Percentiles rank a stretch among this genome's conserved stretches.
Conservation (phyloP, 2,797 vertebrate species). For the Liasis olivaceus region DNA sequence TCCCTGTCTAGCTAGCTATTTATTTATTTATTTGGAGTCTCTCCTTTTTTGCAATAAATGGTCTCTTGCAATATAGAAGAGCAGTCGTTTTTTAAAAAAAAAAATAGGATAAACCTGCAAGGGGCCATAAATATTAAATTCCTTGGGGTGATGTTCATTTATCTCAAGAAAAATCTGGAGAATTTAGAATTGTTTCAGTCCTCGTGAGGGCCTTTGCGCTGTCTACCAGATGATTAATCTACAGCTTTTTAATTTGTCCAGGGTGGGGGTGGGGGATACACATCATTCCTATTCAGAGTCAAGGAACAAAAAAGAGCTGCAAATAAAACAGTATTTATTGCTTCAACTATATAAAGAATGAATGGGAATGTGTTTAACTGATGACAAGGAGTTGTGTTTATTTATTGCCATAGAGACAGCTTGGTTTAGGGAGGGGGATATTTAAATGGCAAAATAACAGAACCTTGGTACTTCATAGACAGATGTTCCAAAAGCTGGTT, state of each 20-base stretch:
- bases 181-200: not conserved
- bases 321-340: not conserved
- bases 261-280: not conserved
- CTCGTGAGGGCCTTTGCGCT: not conserved
- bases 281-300: not conserved
- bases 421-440: not conserved
- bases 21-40: not conserved
- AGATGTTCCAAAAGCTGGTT: not conserved
- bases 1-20: not conserved
- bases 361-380: not conserved
- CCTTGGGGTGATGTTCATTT: not conserved
- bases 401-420: not conserved
- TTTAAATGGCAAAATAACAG: not conserved
- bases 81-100: conserved; percentile 57
- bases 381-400: not conserved
- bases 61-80: conserved; percentile 58
- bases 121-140: not conserved
- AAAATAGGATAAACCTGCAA: not conserved
- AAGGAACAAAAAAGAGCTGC: not conserved
- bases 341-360: not conserved
- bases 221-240: not conserved
- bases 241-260: not conserved
- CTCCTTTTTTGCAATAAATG: conserved; percentile 48
- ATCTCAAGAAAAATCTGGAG: not conserved
- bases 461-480: not conserved